These are phyloP conservation scores for Philaethria dido DNA, from an alignment of 2,888 invertebrate species.

Conservation along the genomic window DNA sequence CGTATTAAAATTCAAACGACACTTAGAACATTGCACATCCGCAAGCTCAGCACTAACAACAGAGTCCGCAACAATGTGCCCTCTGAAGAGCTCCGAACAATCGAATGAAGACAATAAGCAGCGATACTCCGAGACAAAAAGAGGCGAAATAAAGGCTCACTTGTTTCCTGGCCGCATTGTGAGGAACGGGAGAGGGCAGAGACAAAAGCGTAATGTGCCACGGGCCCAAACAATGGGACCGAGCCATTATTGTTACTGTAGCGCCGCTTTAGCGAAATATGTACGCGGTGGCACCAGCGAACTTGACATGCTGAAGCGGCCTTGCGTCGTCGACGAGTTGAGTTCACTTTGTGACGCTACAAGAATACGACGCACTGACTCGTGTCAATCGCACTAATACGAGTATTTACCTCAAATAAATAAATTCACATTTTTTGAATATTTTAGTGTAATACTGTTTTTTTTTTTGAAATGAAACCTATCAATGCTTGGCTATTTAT, in stretches of 20 bases:
- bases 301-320: constrained; percentile 77
- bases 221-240: constrained; percentile 82
- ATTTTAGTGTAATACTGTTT: not conserved
- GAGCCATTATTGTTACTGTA: constrained; percentile 83
- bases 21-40: constrained; percentile 80
- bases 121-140: constrained; percentile 85
- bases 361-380: constrained; percentile 45
- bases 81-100: constrained; percentile 84
- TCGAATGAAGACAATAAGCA: constrained; percentile 85
- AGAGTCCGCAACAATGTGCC: constrained; percentile 82
- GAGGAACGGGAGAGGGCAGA: constrained; percentile 83
- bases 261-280: constrained; percentile 78
- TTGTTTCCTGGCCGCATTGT: constrained; percentile 85
- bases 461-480: not conserved
- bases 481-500: too few relatives aligned
- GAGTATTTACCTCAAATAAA: constrained; percentile 5
- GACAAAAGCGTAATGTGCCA: constrained; percentile 84
- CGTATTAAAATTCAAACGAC: constrained; percentile 76
- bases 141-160: constrained; percentile 85
- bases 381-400: constrained; percentile 43
- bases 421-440: not conserved
- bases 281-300: constrained; percentile 75
- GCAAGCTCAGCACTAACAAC: constrained; percentile 81
- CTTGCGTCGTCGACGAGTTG: constrained; percentile 48
- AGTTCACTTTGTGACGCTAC: constrained; percentile 47